These are phyloP conservation scores for Myoxocephalus aenaeus DNA, from an alignment of 2,797 vertebrate species.

Conservation along the genomic window DNA sequence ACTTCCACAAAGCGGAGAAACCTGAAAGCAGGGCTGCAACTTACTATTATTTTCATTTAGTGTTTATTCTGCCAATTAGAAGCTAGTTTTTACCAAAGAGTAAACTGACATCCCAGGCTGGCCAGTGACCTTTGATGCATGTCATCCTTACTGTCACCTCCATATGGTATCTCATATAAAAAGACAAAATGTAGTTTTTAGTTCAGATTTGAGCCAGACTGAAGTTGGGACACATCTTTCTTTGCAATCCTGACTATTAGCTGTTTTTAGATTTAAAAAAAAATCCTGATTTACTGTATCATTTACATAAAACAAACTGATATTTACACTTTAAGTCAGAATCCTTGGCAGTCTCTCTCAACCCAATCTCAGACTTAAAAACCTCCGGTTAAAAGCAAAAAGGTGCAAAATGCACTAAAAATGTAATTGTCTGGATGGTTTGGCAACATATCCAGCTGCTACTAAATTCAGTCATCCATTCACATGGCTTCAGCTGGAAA, in stretches of 20 bases:
- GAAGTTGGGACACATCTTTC: neutral
- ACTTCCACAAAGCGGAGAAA: neutral
- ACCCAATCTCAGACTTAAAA: neutral
- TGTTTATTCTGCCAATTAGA: neutral
- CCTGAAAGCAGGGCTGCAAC: neutral
- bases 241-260: neutral
- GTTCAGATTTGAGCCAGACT: neutral
- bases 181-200: too few species aligned
- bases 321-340: constrained; percentile 11
- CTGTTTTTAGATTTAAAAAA: neutral
- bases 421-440: constrained; percentile 8
- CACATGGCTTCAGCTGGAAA: constrained; percentile 37
- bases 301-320: neutral
- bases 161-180: too few species aligned
- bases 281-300: neutral
- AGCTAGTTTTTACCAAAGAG: neutral
- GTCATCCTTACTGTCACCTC: neutral
- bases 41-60: neutral
- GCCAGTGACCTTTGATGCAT: neutral
- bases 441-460: constrained; percentile 7
- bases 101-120: neutral
- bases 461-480: neutral
- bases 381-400: constrained; percentile 1
- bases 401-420: neutral
- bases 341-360: constrained; percentile 8